phyloP scores from a whole-genome alignment of 2,797 vertebrate genomes.

The Gobio occitaniae region DNA sequence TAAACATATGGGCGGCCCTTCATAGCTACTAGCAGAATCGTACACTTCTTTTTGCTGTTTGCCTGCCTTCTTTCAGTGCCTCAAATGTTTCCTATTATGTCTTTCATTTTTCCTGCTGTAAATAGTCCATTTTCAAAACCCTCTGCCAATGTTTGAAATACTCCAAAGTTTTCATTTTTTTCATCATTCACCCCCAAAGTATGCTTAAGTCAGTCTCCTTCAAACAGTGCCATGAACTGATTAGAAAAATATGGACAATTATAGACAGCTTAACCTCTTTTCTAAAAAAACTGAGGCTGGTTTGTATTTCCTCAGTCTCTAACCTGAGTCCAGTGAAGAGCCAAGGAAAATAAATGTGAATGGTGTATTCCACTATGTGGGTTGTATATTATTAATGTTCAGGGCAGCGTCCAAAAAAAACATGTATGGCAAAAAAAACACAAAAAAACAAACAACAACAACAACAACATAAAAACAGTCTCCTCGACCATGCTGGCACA shows the following conservation, averaged over 20 bases:
- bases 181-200: slow-evolving; percentile 64
- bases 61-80: slow-evolving; percentile 54
- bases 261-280: slow-evolving; percentile 60
- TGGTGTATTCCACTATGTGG: slow-evolving; percentile 55
- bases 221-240: slow-evolving; percentile 60
- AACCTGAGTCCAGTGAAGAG: slow-evolving; percentile 49
- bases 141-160: slow-evolving; percentile 61
- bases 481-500: not conserved
- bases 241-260: slow-evolving; percentile 67
- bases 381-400: slow-evolving; percentile 59
- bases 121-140: slow-evolving; percentile 60
- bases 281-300: slow-evolving; percentile 41
- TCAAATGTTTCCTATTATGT: slow-evolving; percentile 67
- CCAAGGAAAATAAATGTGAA: slow-evolving; percentile 63
- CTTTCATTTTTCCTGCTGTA: slow-evolving; percentile 65
- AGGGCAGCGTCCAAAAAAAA: slow-evolving; percentile 41
- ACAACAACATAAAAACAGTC: not conserved
- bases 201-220: slow-evolving; percentile 60
- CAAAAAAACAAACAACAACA: not conserved
- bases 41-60: slow-evolving; percentile 48
- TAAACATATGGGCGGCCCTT: slow-evolving; percentile 39
- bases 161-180: slow-evolving; percentile 66
- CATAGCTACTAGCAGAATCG: slow-evolving; percentile 32
- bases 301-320: slow-evolving; percentile 54
- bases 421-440: slow-evolving; percentile 39